Percentiles rank a stretch among this genome's conserved stretches.
Conservation (phyloP, 2,797 vertebrate species). For the Phylloscopus collybita region DNA sequence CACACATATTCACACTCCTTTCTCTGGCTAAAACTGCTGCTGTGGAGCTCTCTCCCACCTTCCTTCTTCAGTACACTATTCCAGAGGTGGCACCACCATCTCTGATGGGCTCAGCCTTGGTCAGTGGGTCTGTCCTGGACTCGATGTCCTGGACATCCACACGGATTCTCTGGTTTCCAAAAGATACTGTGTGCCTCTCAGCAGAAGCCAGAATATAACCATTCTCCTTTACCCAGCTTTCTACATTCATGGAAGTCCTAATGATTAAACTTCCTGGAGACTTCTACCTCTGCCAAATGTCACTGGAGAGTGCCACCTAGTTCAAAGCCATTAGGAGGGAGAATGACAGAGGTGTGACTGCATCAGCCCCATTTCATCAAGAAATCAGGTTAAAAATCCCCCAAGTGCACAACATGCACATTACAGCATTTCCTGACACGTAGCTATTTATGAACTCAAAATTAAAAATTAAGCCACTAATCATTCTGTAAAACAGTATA, state of each 20-base stretch:
- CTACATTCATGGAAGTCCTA: not conserved
- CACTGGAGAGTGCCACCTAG: not conserved
- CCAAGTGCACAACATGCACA: not conserved
- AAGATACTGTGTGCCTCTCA: rapidly evolving
- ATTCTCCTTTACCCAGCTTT: not conserved
- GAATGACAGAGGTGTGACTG: not conserved
- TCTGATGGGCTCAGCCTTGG: not conserved
- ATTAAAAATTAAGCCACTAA: constrained; percentile 9
- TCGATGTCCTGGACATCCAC: rapidly evolving
- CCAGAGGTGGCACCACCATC: not conserved
- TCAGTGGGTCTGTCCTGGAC: not conserved
- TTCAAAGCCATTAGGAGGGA: not conserved
- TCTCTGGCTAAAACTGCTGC: not conserved
- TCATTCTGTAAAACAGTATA: not conserved
- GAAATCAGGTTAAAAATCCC: not conserved
- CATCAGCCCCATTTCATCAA: not conserved
- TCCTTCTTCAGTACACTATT: not conserved
- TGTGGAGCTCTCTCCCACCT: not conserved
- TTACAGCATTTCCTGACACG: not conserved
- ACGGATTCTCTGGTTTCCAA: not conserved
- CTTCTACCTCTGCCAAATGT: not conserved
- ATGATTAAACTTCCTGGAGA: not conserved
- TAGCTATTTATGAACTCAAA: not conserved
- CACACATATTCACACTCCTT: not conserved
- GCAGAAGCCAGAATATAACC: not conserved